A percentile compares a stretch with the other conserved stretches of the same genome.
phyloP scores from a whole-genome alignment of 2,888 invertebrate genomes.

The Drosophila koepferae region DNA sequence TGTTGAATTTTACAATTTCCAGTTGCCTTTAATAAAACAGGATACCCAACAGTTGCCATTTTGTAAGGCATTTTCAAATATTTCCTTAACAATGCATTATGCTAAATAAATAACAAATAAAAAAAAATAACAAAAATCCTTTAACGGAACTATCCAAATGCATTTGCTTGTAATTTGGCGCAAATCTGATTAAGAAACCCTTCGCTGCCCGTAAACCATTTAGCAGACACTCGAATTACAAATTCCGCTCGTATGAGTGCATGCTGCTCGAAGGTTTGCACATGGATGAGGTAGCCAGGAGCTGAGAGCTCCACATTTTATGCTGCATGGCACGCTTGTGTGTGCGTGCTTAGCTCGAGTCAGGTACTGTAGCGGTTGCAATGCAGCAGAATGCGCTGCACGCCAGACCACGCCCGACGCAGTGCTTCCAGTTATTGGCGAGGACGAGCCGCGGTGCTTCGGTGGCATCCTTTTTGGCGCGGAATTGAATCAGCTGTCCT shows the following conservation, averaged over 20 bases:
- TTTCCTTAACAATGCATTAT: neutral
- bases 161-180: slow-evolving; percentile 32
- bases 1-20: neutral
- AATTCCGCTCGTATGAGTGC: slow-evolving; percentile 50
- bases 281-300: slow-evolving; percentile 1
- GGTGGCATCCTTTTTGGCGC: slow-evolving; percentile 36
- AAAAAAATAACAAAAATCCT: neutral
- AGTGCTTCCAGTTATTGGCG: slow-evolving; percentile 26
- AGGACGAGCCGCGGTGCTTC: slow-evolving; percentile 26
- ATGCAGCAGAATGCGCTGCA: slow-evolving; percentile 50
- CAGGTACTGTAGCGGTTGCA: slow-evolving; percentile 57
- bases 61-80: neutral
- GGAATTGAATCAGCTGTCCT: slow-evolving; percentile 75
- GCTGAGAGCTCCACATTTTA: neutral
- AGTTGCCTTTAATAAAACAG: neutral
- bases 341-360: slow-evolving; percentile 43
- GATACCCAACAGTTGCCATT: neutral
- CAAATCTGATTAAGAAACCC: slow-evolving; percentile 37
- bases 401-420: slow-evolving; percentile 25
- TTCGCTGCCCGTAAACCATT: slow-evolving; percentile 37
- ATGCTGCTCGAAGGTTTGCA: slow-evolving; percentile 31
- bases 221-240: slow-evolving; percentile 30
- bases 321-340: neutral
- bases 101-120: neutral
- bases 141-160: slow-evolving; percentile 3